These are phyloP conservation scores for Cyanoramphus novaezelandiae DNA, from an alignment of 2,113 vertebrate genomes.

Conservation along the genomic window DNA sequence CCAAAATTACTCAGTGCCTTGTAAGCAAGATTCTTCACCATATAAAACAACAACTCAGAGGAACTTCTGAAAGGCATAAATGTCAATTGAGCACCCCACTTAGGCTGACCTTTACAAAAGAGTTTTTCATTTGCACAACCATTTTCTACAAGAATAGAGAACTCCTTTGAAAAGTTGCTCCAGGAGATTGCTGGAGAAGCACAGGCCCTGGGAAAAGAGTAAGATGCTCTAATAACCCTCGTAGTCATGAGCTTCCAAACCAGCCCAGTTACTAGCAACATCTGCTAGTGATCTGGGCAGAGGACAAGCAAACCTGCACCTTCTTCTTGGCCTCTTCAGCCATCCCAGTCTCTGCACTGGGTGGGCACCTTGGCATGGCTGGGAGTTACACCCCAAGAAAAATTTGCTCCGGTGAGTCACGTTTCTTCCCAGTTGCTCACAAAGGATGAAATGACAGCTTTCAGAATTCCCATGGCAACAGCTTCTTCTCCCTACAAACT, in stretches of 20 bases:
- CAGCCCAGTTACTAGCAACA: background rate
- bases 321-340: background rate
- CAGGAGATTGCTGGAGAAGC: background rate
- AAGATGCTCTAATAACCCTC: background rate
- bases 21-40: background rate
- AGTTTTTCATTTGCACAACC: constrained; percentile 13
- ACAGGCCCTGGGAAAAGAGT: background rate
- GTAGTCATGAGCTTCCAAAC: background rate
- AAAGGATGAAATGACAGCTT: background rate
- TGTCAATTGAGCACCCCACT: constrained; percentile 22
- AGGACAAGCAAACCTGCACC: background rate
- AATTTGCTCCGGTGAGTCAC: background rate
- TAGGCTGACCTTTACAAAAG: constrained; percentile 24
- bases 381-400: background rate
- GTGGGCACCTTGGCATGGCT: rapidly evolving
- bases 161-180: background rate
- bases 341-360: background rate
- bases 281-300: background rate
- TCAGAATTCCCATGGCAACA: constrained; percentile 60
- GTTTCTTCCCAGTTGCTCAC: background rate
- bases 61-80: constrained; percentile 46
- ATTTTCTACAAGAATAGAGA: background rate
- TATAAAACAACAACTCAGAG: constrained; percentile 2
- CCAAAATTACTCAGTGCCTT: background rate
- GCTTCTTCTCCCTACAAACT: background rate